Evolutionary conservation across 1,140 invertebrate genomes (phyloP).

Genomic region (Druon quercuslanigerum): DNA sequence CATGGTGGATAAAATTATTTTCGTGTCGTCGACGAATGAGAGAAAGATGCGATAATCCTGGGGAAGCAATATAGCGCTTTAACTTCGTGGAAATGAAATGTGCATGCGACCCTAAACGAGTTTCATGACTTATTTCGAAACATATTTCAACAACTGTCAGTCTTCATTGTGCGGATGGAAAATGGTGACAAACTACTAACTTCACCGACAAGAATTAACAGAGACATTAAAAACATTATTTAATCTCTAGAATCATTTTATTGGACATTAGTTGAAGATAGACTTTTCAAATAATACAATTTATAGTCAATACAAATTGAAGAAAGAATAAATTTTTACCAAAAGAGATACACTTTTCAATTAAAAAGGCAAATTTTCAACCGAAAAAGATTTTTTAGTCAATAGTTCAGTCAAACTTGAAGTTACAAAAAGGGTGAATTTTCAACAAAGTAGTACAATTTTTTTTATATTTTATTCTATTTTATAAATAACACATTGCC

Average conservation of each 20-base stretch:
- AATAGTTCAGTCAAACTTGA: no score
- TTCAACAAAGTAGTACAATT: no score
- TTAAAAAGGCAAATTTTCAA: no score
- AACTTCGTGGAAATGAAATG: constrained; percentile 51
- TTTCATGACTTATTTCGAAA: constrained; percentile 43
- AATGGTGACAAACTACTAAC: constrained; percentile 28
- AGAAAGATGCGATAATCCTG: constrained; percentile 53
- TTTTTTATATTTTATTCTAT: no score
- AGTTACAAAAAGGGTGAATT: no score
- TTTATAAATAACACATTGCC: no score
- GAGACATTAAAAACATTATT: constrained; percentile 23
- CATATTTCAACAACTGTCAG: constrained; percentile 50
- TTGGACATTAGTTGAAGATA: background rate
- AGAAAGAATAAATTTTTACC: no score
- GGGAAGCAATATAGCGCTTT: constrained; percentile 46
- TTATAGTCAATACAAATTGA: no score
- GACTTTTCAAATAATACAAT: no score
- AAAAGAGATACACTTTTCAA: no score
- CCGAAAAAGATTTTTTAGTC: no score
- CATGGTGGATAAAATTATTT: constrained; percentile 61
- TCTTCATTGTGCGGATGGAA: constrained; percentile 16
- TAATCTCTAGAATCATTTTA: constrained; percentile 7
- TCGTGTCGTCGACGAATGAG: constrained; percentile 40
- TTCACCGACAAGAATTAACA: constrained; percentile 29
- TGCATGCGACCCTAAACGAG: constrained; percentile 46